Percentiles rank a stretch among this genome's conserved stretches.
Conservation (phyloP, 1,140 invertebrate genomes). For the Oedothorax gibbosus region DNA sequence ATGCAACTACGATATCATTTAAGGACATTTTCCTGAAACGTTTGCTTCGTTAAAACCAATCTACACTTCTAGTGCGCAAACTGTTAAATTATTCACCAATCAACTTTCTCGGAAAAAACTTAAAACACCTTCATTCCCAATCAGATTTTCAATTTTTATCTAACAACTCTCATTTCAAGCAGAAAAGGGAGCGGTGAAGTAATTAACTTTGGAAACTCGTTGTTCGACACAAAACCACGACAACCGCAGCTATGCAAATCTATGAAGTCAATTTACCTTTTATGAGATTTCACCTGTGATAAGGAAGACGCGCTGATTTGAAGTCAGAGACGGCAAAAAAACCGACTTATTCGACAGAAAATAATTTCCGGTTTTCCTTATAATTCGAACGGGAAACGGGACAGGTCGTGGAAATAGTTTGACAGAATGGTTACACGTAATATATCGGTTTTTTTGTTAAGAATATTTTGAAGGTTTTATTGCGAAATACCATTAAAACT, state of each 20-base stretch:
- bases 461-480: too few relatives aligned
- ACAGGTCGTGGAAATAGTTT: conserved; percentile 12
- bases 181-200: conserved; percentile 28
- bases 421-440: not conserved
- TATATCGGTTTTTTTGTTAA: too few relatives aligned
- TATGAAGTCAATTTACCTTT: conserved; percentile 37
- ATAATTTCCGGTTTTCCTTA: conserved; percentile 54
- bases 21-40: too few relatives aligned
- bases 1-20: too few relatives aligned
- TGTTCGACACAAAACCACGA: conserved; percentile 34
- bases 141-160: conserved; percentile 31
- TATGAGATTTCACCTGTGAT: conserved; percentile 44
- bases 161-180: not conserved
- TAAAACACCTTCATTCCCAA: too few relatives aligned
- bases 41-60: too few relatives aligned
- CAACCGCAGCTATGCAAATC: conserved; percentile 32
- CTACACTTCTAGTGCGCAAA: too few relatives aligned
- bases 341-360: not conserved
- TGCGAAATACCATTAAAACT: too few relatives aligned
- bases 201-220: conserved; percentile 22
- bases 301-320: conserved; percentile 15
- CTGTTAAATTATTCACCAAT: conserved; percentile 6
- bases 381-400: conserved; percentile 53
- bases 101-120: too few relatives aligned
- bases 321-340: conserved; percentile 14